A percentile compares a stretch with the other conserved stretches of the same genome.
These are phyloP conservation scores for Serrognathus titanus DNA, from an alignment of 2,888 invertebrate species.

Conservation along the genomic window DNA sequence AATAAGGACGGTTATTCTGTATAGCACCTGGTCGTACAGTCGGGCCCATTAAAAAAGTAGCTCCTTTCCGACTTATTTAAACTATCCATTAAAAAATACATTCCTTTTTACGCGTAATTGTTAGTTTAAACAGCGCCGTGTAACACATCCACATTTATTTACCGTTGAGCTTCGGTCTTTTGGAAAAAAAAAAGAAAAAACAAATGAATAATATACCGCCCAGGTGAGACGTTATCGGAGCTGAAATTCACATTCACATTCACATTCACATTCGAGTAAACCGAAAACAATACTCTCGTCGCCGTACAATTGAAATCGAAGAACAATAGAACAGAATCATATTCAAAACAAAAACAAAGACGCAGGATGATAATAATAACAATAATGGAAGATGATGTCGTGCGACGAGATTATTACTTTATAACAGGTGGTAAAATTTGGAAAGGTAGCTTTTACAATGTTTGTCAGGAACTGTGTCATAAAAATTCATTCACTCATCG, in stretches of 20 bases:
- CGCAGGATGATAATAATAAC: not conserved
- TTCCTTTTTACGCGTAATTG: too few relatives aligned
- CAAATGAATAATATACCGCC: constrained; percentile 11
- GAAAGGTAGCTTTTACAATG: constrained; percentile 3
- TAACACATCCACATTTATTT: not conserved
- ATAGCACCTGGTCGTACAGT: constrained; percentile 45
- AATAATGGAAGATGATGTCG: too few relatives aligned
- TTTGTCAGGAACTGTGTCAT: constrained; percentile 10
- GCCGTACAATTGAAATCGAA: not conserved
- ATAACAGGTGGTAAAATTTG: not conserved
- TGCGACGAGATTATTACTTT: too few relatives aligned
- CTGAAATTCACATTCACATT: not conserved
- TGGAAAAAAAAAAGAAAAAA: not conserved
- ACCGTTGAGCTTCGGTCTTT: not conserved
- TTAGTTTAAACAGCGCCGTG: too few relatives aligned
- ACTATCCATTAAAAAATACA: not conserved
- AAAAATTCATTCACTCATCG: not conserved
- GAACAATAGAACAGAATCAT: not conserved
- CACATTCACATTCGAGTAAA: too few relatives aligned
- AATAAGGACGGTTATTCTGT: constrained; percentile 41
- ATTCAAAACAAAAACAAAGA: too few relatives aligned
- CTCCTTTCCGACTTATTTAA: constrained; percentile 13
- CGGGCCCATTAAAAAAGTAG: constrained; percentile 33
- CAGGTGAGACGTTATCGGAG: not conserved
- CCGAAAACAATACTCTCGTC: too few relatives aligned